phyloP scores from a whole-genome alignment of 2,113 vertebrate species.

The Xyrauchen texanus region DNA sequence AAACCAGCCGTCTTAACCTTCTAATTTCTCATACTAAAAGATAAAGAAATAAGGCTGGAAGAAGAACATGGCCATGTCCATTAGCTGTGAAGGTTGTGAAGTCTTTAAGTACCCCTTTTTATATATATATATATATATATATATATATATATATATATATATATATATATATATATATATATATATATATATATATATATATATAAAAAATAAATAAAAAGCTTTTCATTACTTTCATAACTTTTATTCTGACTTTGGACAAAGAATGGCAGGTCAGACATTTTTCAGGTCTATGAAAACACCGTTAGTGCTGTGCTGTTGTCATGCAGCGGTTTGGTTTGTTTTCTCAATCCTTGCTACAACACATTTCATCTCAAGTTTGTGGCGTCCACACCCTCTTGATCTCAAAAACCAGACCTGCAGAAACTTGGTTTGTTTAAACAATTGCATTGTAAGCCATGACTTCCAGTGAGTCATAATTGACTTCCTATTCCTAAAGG shows the following conservation, averaged over 20 bases:
- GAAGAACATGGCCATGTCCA: neutral
- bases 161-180: too few species aligned
- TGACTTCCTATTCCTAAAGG: slow-evolving; percentile 39
- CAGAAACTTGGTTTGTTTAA: too few species aligned
- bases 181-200: too few species aligned
- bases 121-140: too few species aligned
- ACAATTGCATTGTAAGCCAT: too few species aligned
- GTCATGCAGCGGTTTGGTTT: neutral
- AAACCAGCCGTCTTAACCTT: neutral
- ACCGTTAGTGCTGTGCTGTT: neutral
- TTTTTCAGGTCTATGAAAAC: too few species aligned
- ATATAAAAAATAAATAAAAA: too few species aligned
- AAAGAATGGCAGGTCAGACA: neutral
- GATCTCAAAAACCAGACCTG: too few species aligned
- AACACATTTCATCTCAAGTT: neutral
- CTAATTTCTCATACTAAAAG: neutral
- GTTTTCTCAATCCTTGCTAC: neutral
- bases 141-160: too few species aligned
- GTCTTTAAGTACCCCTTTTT: too few species aligned
- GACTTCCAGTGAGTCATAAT: neutral
- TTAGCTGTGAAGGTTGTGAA: neutral
- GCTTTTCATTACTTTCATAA: too few species aligned
- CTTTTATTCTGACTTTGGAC: slow-evolving; percentile 19
- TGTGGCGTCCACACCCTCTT: neutral
- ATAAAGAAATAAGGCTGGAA: neutral